Percentiles rank a stretch among this genome's conserved stretches.
Conservation (phyloP, 2,113 vertebrate genomes). For the Pipra filicauda region DNA sequence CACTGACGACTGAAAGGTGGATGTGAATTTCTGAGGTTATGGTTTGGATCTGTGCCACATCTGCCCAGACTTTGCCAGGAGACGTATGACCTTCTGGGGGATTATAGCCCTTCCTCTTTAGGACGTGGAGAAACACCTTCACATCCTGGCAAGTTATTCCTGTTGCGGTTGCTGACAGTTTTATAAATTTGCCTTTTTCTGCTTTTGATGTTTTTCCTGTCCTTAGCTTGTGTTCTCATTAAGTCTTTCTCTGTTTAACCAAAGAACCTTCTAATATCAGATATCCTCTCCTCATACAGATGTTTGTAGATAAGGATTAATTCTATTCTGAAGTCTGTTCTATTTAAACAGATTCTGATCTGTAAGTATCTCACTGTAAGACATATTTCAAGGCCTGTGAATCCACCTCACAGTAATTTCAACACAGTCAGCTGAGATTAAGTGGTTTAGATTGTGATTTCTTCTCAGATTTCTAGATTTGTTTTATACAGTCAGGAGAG, state of each 20-base stretch:
- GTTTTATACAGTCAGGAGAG: background rate
- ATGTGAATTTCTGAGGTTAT: background rate
- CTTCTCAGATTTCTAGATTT: background rate
- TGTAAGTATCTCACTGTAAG: background rate
- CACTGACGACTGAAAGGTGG: accelerated
- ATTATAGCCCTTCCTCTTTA: background rate
- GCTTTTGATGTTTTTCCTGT: background rate
- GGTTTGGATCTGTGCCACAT: background rate
- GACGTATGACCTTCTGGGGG: background rate
- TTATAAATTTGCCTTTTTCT: background rate
- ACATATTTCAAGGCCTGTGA: background rate
- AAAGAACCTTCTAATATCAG: background rate
- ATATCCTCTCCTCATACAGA: background rate
- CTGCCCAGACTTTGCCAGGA: background rate
- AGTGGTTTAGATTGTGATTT: background rate
- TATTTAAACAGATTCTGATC: conserved; percentile 8
- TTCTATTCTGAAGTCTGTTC: background rate
- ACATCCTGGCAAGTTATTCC: background rate
- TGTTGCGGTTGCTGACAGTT: background rate
- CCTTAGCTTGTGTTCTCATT: accelerated
- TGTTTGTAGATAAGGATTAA: background rate
- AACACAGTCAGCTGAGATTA: background rate
- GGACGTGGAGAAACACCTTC: background rate
- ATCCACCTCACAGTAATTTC: background rate
- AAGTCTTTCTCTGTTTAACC: background rate